These are phyloP conservation scores for Drosophila infuscata DNA, from an alignment of 2,888 invertebrate genomes.

Conservation along the genomic window DNA sequence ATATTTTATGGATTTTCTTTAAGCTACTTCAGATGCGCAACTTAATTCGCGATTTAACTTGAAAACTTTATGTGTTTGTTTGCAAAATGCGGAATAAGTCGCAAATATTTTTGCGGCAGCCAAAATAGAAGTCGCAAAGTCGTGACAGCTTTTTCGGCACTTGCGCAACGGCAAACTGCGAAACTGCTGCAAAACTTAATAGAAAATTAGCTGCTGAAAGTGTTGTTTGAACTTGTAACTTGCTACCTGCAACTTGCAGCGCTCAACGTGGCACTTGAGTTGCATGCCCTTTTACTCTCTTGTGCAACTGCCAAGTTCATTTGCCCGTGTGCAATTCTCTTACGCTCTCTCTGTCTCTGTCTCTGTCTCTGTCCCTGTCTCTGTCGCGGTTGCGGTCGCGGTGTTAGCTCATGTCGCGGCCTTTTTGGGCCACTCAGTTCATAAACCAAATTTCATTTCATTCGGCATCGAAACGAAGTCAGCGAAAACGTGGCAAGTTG, in stretches of 20 bases:
- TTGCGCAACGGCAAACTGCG: slow-evolving; percentile 31
- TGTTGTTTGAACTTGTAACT: slow-evolving; percentile 60
- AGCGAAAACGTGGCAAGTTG: slow-evolving; percentile 63
- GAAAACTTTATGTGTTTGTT: slow-evolving; percentile 51
- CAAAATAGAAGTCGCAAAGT: slow-evolving; percentile 46
- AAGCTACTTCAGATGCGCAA: slow-evolving; percentile 12
- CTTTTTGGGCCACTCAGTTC: slow-evolving; percentile 62
- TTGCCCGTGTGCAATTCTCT: slow-evolving; percentile 63
- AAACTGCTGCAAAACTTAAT: slow-evolving; percentile 54
- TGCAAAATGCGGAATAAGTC: slow-evolving; percentile 41
- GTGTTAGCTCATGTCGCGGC: slow-evolving; percentile 40
- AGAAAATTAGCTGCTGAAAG: slow-evolving; percentile 69
- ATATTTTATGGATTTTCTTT: slow-evolving; percentile 38
- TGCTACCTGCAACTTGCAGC: slow-evolving; percentile 34
- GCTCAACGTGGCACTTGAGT: background rate
- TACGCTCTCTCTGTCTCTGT: slow-evolving; percentile 26
- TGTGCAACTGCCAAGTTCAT: slow-evolving; percentile 66
- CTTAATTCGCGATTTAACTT: slow-evolving; percentile 45
- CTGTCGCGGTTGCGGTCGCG: slow-evolving; percentile 19
- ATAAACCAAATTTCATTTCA: slow-evolving; percentile 79
- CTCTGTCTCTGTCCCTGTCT: slow-evolving; percentile 27
- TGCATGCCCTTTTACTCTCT: slow-evolving; percentile 4
- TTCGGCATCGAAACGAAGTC: slow-evolving; percentile 44
- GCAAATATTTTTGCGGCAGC: slow-evolving; percentile 32
- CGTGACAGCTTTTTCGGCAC: slow-evolving; percentile 50